phyloP scores from a whole-genome alignment of 1,140 invertebrate species.

The Scaptomyza montana region DNA sequence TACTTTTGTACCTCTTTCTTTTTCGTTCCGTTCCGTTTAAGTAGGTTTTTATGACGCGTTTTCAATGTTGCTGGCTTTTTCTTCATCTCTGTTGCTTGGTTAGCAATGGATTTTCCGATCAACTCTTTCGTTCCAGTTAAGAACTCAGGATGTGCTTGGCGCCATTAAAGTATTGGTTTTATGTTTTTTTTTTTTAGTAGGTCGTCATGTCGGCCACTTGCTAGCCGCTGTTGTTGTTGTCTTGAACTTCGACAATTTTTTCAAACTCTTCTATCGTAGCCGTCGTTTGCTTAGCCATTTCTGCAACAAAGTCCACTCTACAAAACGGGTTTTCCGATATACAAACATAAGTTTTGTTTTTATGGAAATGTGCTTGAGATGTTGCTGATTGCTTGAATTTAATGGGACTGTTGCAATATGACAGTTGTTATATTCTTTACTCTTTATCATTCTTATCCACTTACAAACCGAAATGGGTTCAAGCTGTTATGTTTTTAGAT shows the following conservation, averaged over 20 bases:
- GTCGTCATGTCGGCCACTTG: slow-evolving; percentile 39
- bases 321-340: slow-evolving; percentile 46
- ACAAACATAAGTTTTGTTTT: slow-evolving; percentile 4
- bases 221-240: slow-evolving; percentile 1
- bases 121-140: slow-evolving; percentile 57
- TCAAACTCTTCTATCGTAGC: slow-evolving; percentile 33
- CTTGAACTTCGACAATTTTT: slow-evolving; percentile 24
- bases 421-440: slow-evolving; percentile 9
- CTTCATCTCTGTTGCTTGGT: neutral
- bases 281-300: slow-evolving; percentile 16
- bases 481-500: slow-evolving; percentile 1
- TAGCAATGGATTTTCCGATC: slow-evolving; percentile 47
- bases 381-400: slow-evolving; percentile 22
- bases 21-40: slow-evolving; percentile 26
- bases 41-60: slow-evolving; percentile 58
- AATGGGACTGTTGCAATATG: slow-evolving; percentile 18
- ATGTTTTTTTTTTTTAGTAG: slow-evolving; percentile 52
- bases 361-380: slow-evolving; percentile 26
- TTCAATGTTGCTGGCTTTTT: neutral
- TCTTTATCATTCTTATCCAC: slow-evolving; percentile 20
- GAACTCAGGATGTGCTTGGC: slow-evolving; percentile 55
- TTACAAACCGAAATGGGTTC: neutral
- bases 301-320: slow-evolving; percentile 46
- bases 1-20: slow-evolving; percentile 26
- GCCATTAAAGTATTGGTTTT: slow-evolving; percentile 54